Evolutionary conservation across 2,888 invertebrate genomes (phyloP), one percentile per base, ranked within the genome.

Genomic region (Calliopum simillimum): DNA sequence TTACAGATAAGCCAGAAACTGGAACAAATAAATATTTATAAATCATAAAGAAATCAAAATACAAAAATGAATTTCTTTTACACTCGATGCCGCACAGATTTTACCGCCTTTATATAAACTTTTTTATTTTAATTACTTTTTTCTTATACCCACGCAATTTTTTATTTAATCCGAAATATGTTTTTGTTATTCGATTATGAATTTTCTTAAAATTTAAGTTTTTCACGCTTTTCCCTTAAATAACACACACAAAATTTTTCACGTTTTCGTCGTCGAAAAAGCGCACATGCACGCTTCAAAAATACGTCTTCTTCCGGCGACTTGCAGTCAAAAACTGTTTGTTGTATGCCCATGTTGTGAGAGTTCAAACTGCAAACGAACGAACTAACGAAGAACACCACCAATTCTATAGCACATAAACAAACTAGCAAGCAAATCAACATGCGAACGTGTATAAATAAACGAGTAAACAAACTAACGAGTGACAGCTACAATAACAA

Each of bases 251-350:
- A 33, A 33, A 33, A n/a, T 74, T 77, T 69, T 75, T 69, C 75
- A 67, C 68, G 59, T 61, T 44, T 71, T 70, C 71, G 63, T 63
- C 23, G 8, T 14, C 16, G 70, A 70, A 67, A 23, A n/a, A 68
- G 62, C 25, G 23, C 23, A 25, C 68, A 53, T 69, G 65, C 16
- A 46, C 56, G 59, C 63, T 72, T 68, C n/a, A n/a, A 61, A n/a
- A 55, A 66, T 66, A 78, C 77, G 70, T 75, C 78, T 71, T 70
- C 62, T 75, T 76, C 73, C 76, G 77, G 74, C 73, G 78, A 77
- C 78, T 78, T 76, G 75, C 75, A 77, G 77, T 76, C 76, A 77
- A 73, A 74, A 77, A 80, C 80, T 80, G 75, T 76, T 77, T 75
- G 75, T 71, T 73, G 70, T 71, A 70, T 72, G 56, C 70, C 70